These are phyloP conservation scores for Tinamus major DNA, from an alignment of 2,797 vertebrate genomes.

Conservation along the genomic window DNA sequence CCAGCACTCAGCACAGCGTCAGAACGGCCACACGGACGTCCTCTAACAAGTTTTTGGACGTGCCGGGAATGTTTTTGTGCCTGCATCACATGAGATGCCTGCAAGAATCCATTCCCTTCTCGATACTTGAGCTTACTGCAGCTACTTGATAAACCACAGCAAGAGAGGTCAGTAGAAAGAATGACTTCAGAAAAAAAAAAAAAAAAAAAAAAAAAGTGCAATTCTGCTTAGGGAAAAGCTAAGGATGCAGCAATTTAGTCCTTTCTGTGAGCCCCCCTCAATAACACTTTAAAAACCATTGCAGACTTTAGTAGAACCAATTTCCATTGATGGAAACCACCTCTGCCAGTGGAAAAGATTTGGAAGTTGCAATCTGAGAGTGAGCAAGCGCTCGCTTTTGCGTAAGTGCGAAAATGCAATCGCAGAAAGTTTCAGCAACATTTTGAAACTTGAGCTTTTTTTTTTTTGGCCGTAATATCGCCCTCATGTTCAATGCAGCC, in stretches of 20 bases:
- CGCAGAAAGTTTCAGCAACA: slow-evolving; percentile 35
- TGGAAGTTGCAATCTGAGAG: neutral
- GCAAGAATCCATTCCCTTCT: neutral
- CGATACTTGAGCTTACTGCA: neutral
- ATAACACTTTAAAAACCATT: neutral
- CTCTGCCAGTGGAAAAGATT: neutral
- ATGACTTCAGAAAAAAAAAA: neutral
- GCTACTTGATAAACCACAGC: neutral
- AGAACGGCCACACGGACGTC: neutral
- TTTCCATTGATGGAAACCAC: neutral
- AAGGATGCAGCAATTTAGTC: neutral
- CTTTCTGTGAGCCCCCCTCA: neutral
- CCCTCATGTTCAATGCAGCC: neutral
- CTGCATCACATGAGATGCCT: neutral
- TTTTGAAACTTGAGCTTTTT: slow-evolving; percentile 38
- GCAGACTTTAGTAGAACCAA: neutral
- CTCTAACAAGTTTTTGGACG: neutral
- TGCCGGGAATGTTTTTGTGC: neutral
- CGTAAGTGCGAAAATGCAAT: neutral
- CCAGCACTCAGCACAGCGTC: fast-evolving
- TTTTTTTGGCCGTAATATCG: neutral
- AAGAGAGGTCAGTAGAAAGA: neutral
- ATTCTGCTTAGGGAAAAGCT: neutral
- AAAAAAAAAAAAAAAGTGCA: neutral
- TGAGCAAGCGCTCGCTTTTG: neutral